Evolutionary conservation across 2,797 vertebrate species (phyloP).

Genomic region (Sebastiscus albofasciatus): DNA sequence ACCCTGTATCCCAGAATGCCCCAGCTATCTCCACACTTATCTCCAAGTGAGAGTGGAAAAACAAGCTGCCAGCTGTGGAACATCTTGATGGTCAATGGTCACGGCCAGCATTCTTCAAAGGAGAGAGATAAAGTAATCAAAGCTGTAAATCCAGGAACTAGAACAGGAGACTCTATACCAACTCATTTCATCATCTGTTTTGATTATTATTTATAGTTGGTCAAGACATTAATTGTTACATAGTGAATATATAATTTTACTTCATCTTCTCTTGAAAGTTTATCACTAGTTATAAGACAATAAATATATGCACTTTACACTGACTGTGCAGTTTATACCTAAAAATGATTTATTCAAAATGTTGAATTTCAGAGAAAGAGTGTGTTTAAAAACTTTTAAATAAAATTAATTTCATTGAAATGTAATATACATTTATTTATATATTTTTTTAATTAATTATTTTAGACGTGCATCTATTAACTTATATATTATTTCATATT

Average conservation of each 20-base stretch:
- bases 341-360: neutral
- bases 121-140: slow-evolving; percentile 24
- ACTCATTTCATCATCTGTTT: neutral
- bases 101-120: slow-evolving; percentile 4
- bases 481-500: neutral
- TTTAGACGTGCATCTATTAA: too few relatives aligned
- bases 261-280: neutral
- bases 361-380: neutral
- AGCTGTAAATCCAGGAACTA: neutral
- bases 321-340: neutral
- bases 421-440: neutral
- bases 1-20: neutral
- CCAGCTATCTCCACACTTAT: neutral
- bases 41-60: neutral
- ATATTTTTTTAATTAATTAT: neutral
- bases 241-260: neutral
- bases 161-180: neutral
- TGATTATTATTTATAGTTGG: neutral
- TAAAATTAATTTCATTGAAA: neutral
- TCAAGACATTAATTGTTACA: neutral
- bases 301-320: neutral
- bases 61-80: neutral
- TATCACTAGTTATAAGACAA: neutral
- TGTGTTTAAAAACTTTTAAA: neutral
- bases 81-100: slow-evolving; percentile 26